These are phyloP conservation scores for Vanessa atalanta DNA, from an alignment of 1,140 invertebrate genomes.

Conservation along the genomic window DNA sequence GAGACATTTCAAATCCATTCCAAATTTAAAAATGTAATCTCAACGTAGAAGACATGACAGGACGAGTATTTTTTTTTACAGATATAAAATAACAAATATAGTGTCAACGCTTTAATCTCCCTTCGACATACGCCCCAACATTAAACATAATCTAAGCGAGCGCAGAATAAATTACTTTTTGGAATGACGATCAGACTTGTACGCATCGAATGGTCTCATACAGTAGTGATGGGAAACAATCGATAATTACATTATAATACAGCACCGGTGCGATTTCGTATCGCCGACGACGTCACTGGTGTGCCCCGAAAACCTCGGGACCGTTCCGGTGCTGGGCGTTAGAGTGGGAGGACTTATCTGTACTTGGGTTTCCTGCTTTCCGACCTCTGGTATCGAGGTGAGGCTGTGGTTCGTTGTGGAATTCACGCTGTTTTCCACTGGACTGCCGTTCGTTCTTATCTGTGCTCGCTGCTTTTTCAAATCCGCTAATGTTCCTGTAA, in stretches of 20 bases:
- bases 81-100: background rate
- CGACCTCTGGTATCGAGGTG: conserved; percentile 61
- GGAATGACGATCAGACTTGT: conserved; percentile 34
- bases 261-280: conserved; percentile 74
- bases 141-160: background rate
- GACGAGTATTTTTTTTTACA: background rate
- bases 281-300: conserved; percentile 79
- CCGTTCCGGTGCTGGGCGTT: conserved; percentile 53
- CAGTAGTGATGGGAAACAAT: conserved; percentile 24
- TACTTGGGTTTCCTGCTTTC: conserved; percentile 57
- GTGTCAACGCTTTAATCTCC: background rate
- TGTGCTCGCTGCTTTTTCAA: conserved; percentile 94
- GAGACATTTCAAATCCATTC: too few relatives aligned
- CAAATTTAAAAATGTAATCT: too few relatives aligned
- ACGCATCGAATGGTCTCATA: conserved; percentile 23
- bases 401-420: conserved; percentile 72
- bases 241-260: conserved; percentile 74
- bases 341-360: conserved; percentile 57
- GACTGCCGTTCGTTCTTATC: conserved; percentile 85
- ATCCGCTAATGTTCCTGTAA: conserved; percentile 89
- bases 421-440: conserved; percentile 67
- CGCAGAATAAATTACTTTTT: conserved; percentile 28
- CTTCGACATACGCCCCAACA: background rate
- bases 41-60: too few relatives aligned
- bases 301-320: conserved; percentile 74